Conservation (phyloP, 2,888 invertebrate species). For the Lithophane semibrunnea region DNA sequence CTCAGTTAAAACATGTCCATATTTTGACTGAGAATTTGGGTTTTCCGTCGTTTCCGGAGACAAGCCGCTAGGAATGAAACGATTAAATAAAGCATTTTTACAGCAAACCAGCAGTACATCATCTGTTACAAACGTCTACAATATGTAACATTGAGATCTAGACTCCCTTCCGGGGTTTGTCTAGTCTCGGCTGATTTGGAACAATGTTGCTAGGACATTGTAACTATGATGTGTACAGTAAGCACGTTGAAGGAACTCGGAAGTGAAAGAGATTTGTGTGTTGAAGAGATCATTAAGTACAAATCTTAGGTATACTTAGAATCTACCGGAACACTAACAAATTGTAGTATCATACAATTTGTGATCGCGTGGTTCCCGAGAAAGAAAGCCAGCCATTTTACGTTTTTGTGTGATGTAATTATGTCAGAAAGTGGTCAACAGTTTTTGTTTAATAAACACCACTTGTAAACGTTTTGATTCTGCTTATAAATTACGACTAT, state of each 20-base stretch:
- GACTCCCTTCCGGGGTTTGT: constrained; percentile 34
- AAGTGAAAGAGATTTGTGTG: background rate
- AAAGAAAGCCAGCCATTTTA: fast-evolving
- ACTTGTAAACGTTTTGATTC: background rate
- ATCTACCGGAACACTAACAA: background rate
- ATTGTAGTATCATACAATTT: background rate
- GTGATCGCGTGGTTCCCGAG: background rate
- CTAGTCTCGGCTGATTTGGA: constrained; percentile 19
- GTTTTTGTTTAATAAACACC: background rate
- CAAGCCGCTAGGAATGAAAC: background rate
- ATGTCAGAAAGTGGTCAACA: background rate
- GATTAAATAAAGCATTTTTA: too few relatives aligned
- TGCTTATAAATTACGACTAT: background rate
- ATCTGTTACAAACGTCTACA: background rate
- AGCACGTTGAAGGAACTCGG: background rate
- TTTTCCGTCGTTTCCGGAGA: background rate
- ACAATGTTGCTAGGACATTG: background rate
- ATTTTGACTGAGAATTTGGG: background rate
- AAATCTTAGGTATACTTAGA: background rate
- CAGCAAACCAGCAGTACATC: background rate
- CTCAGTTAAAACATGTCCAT: background rate
- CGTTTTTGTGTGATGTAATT: background rate
- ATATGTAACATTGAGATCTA: constrained; percentile 39
- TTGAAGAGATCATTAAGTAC: background rate
- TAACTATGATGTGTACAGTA: background rate